Evolutionary conservation across 2,113 vertebrate genomes (phyloP).

Genomic region (Osmerus eperlanus): DNA sequence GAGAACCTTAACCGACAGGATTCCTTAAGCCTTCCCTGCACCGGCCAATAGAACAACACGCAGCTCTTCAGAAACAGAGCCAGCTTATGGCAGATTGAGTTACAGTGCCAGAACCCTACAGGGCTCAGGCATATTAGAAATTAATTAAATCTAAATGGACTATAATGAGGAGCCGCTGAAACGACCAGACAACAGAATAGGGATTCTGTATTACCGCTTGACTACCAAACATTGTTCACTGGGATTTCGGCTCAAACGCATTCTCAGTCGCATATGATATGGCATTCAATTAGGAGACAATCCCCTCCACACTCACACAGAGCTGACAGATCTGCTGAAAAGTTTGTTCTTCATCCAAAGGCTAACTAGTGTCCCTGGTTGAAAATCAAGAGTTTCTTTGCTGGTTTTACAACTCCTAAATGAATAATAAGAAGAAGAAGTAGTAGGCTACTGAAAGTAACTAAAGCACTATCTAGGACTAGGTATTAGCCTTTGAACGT

Average conservation of each 20-base stretch:
- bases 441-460: too few relatives aligned
- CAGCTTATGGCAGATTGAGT: slow-evolving; percentile 49
- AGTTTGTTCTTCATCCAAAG: too few relatives aligned
- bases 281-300: neutral
- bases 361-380: too few relatives aligned
- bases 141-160: slow-evolving; percentile 26
- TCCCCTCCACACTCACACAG: too few relatives aligned
- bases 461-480: too few relatives aligned
- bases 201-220: slow-evolving; percentile 23
- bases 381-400: too few relatives aligned
- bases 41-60: slow-evolving; percentile 28
- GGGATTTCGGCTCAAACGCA: slow-evolving; percentile 30
- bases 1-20: slow-evolving; percentile 43
- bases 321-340: too few relatives aligned
- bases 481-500: too few relatives aligned
- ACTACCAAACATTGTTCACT: slow-evolving; percentile 27
- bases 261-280: slow-evolving; percentile 18
- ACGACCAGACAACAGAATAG: slow-evolving; percentile 30
- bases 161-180: slow-evolving; percentile 68
- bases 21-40: slow-evolving; percentile 20
- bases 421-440: too few relatives aligned
- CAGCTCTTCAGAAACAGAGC: slow-evolving; percentile 9
- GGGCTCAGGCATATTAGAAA: slow-evolving; percentile 28
- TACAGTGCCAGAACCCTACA: slow-evolving; percentile 37
- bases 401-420: too few relatives aligned